These are phyloP conservation scores for Callitettix versicolor DNA, from an alignment of 1,140 invertebrate species.

Conservation along the genomic window DNA sequence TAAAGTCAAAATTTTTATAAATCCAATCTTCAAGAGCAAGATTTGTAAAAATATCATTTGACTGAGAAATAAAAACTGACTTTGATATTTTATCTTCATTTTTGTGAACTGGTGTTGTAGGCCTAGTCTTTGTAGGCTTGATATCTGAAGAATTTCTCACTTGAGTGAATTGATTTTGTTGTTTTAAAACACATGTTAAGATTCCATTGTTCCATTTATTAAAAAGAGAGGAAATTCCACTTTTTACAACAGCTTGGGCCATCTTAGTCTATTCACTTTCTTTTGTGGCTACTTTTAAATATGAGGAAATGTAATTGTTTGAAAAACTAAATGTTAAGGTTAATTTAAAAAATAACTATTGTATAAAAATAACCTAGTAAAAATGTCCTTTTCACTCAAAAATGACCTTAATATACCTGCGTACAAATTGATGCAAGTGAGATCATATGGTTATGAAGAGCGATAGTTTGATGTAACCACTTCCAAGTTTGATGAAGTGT, in stretches of 20 bases:
- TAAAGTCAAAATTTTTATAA: conserved; percentile 74
- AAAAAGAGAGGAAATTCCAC: background rate
- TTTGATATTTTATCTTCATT: conserved; percentile 49
- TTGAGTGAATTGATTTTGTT: background rate
- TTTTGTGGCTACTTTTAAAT: background rate
- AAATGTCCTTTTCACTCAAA: background rate
- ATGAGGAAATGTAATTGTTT: background rate
- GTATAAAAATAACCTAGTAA: conserved; percentile 9
- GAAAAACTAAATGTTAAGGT: background rate
- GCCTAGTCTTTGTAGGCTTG: background rate
- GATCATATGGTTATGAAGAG: conserved; percentile 74
- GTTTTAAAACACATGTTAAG: background rate
- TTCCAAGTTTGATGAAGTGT: conserved; percentile 80
- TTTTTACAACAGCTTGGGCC: background rate
- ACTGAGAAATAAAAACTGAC: conserved; percentile 85
- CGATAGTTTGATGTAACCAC: conserved; percentile 82
- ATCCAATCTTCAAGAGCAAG: conserved; percentile 91
- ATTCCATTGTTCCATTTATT: conserved; percentile 1
- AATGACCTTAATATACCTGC: conserved; percentile 12
- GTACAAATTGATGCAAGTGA: conserved; percentile 47
- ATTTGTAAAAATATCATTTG: conserved; percentile 80
- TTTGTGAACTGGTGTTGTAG: conserved; percentile 11
- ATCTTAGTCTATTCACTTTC: background rate
- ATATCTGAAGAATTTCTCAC: background rate
- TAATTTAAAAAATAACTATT: conserved; percentile 9